Evolutionary conservation across 2,113 vertebrate species (phyloP).

Genomic region (Emydura subglobosa): DNA sequence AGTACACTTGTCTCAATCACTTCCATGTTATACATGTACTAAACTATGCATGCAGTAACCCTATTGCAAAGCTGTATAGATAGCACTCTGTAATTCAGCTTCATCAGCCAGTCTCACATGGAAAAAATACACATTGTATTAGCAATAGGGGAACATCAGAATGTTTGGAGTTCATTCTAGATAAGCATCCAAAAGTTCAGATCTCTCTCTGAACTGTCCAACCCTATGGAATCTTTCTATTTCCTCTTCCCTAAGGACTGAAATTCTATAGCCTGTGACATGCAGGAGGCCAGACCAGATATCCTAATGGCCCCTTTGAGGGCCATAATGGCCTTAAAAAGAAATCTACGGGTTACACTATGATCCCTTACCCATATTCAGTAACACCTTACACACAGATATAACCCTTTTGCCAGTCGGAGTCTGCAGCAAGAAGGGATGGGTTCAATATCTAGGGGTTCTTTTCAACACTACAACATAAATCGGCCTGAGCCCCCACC

Average conservation of each 20-base stretch:
- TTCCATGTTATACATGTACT: accelerated
- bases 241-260: neutral
- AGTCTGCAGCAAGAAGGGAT: too few species aligned
- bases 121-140: neutral
- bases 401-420: too few species aligned
- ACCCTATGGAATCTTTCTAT: neutral
- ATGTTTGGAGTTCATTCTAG: neutral
- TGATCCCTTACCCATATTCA: neutral
- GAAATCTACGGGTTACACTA: neutral
- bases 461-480: too few species aligned
- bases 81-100: neutral
- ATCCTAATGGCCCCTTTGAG: neutral
- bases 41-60: neutral
- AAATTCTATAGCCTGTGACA: too few species aligned
- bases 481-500: too few species aligned
- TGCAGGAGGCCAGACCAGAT: neutral
- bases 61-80: neutral
- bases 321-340: neutral
- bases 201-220: neutral
- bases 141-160: neutral
- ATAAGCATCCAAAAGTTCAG: accelerated
- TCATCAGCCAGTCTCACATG: neutral
- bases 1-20: neutral
- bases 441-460: too few species aligned
- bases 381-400: neutral